Evolutionary conservation across 1,140 invertebrate genomes (phyloP).

Genomic region (Agrypnia vestita): DNA sequence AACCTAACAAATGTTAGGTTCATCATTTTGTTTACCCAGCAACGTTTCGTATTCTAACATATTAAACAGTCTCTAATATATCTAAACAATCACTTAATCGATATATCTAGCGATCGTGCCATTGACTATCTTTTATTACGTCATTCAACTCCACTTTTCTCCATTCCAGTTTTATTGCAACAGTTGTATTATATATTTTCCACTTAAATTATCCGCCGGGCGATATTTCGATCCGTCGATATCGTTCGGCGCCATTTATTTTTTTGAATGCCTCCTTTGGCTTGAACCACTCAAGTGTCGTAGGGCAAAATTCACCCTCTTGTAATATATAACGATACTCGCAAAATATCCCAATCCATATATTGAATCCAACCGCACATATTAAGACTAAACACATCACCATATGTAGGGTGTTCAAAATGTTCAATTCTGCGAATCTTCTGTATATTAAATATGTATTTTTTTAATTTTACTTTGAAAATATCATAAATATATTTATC

Average conservation of each 20-base stretch:
- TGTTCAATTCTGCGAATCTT: no score
- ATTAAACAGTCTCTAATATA: no score
- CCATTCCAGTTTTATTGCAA: conserved; percentile 1
- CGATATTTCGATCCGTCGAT: conserved; percentile 32
- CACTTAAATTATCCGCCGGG: conserved; percentile 55
- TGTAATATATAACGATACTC: conserved; percentile 37
- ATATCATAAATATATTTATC: no score
- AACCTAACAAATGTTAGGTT: no score
- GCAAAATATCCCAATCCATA: conserved; percentile 54
- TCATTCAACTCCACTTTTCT: no score
- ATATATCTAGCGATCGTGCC: no score
- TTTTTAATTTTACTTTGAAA: no score
- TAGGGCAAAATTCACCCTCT: conserved; percentile 8
- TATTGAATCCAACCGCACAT: conserved; percentile 25
- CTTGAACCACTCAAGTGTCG: conserved; percentile 32
- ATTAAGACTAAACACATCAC: conserved; percentile 10
- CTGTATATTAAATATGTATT: no score
- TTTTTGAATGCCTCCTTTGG: conserved; percentile 43
- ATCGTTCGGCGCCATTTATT: conserved; percentile 51
- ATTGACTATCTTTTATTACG: no score
- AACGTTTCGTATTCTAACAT: no score
- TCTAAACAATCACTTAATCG: no score
- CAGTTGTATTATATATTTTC: conserved; percentile 56
- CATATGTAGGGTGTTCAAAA: background rate
- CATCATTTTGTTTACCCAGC: no score